These are phyloP conservation scores for Hemibagrus guttatus DNA, from an alignment of 2,797 vertebrate species.

Conservation along the genomic window DNA sequence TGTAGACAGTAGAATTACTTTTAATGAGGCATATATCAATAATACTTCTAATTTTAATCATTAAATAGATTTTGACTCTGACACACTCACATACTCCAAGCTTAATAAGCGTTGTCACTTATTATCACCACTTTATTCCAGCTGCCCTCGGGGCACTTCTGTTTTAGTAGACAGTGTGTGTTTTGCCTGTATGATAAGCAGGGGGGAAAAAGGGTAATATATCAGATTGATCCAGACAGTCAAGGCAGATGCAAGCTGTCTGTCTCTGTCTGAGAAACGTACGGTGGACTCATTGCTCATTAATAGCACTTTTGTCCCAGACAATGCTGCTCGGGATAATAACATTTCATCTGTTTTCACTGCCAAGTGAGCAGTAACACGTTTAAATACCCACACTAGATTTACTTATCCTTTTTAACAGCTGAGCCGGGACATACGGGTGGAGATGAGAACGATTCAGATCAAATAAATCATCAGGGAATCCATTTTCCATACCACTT, in stretches of 20 bases:
- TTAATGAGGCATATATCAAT: not conserved
- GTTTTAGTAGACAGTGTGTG: not conserved
- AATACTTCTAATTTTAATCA: not conserved
- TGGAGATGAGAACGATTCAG: not conserved
- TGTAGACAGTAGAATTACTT: not conserved
- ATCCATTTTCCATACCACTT: too few species aligned
- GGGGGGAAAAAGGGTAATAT: not conserved
- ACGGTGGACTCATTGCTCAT: constrained; percentile 2
- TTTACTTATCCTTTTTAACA: not conserved
- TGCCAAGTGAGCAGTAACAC: not conserved
- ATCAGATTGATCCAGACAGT: not conserved
- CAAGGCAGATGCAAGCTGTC: constrained; percentile 31
- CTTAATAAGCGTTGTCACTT: not conserved
- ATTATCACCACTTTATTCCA: not conserved
- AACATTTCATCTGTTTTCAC: not conserved
- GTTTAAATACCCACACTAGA: not conserved
- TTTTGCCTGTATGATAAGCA: not conserved
- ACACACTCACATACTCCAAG: not conserved
- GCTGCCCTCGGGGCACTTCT: constrained; percentile 16
- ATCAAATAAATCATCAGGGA: not conserved
- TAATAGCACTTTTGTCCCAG: not conserved
- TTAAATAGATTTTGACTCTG: not conserved
- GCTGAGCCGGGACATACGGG: not conserved
- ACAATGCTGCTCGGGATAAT: not conserved
- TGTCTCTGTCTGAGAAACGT: constrained; percentile 41